These are phyloP conservation scores for Loriculus beryllinus DNA, from an alignment of 2,797 vertebrate genomes.

Conservation along the genomic window DNA sequence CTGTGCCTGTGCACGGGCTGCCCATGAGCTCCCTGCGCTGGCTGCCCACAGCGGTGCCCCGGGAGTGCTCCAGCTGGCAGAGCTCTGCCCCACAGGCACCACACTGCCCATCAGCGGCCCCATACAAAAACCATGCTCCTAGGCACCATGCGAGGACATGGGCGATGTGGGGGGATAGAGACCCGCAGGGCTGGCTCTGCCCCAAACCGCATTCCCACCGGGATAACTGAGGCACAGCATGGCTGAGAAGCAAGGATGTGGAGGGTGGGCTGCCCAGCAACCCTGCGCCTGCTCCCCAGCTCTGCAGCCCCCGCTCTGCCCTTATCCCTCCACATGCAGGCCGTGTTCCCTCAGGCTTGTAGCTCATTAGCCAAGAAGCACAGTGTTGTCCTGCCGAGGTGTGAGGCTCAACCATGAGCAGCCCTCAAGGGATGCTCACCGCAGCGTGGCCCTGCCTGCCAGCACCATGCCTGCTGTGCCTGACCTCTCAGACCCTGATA, in stretches of 20 bases:
- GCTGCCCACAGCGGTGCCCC: neutral
- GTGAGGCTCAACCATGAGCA: rapidly evolving
- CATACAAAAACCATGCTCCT: rapidly evolving
- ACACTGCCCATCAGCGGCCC: rapidly evolving
- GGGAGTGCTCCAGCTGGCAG: rapidly evolving
- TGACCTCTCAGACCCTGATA: neutral
- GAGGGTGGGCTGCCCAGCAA: neutral
- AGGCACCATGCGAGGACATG: neutral
- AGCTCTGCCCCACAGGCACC: neutral
- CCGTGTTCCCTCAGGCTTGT: neutral
- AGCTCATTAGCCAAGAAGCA: neutral
- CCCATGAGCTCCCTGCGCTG: rapidly evolving
- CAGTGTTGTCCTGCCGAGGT: rapidly evolving
- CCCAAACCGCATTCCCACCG: neutral
- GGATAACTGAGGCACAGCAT: rapidly evolving
- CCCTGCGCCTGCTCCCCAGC: neutral
- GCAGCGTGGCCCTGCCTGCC: rapidly evolving
- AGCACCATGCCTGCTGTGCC: rapidly evolving
- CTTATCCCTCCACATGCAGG: neutral
- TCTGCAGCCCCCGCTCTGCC: neutral
- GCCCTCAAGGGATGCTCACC: rapidly evolving
- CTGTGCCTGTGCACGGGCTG: neutral
- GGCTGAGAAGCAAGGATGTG: rapidly evolving
- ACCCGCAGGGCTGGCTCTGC: neutral
- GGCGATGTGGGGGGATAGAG: neutral